phyloP scores from a whole-genome alignment of 2,797 vertebrate species.

The Ataeniobius toweri region DNA sequence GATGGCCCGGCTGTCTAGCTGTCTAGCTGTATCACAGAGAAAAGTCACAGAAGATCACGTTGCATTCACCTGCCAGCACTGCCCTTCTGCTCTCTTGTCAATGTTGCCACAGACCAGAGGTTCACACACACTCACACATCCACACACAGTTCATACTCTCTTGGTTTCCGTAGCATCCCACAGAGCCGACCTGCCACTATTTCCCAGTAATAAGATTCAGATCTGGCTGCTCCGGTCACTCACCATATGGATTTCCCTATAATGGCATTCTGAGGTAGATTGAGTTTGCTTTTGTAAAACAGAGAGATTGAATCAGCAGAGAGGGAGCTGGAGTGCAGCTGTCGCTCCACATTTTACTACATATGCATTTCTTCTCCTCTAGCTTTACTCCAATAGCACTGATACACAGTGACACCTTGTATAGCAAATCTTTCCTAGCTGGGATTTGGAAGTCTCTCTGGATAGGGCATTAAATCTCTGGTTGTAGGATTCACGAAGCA shows the following conservation, averaged over 20 bases:
- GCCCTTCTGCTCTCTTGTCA: constrained; percentile 69
- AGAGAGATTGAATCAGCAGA: constrained; percentile 55
- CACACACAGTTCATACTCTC: constrained; percentile 34
- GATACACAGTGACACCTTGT: constrained; percentile 53
- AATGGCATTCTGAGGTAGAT: constrained; percentile 74
- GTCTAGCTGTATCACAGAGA: constrained; percentile 46
- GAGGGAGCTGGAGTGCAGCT: constrained; percentile 38
- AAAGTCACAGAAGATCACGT: constrained; percentile 65
- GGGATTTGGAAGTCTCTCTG: constrained; percentile 44
- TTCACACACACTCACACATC: constrained; percentile 38
- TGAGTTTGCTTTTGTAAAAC: constrained; percentile 75
- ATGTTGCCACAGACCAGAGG: constrained; percentile 58
- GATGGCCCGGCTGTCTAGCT: constrained; percentile 51
- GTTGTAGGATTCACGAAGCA: not conserved
- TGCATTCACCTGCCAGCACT: constrained; percentile 68
- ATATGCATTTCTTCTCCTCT: constrained; percentile 53
- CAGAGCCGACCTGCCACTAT: constrained; percentile 54
- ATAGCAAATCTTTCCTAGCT: constrained; percentile 32
- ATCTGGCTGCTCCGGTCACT: constrained; percentile 51
- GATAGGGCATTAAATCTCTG: constrained; percentile 16
- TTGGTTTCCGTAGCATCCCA: constrained; percentile 42
- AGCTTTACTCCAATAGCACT: constrained; percentile 37
- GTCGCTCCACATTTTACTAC: constrained; percentile 61
- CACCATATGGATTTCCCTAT: constrained; percentile 69
- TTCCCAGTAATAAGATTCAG: constrained; percentile 75